phyloP scores from a whole-genome alignment of 2,113 vertebrate genomes.

The Phrynosoma blainvillii region DNA sequence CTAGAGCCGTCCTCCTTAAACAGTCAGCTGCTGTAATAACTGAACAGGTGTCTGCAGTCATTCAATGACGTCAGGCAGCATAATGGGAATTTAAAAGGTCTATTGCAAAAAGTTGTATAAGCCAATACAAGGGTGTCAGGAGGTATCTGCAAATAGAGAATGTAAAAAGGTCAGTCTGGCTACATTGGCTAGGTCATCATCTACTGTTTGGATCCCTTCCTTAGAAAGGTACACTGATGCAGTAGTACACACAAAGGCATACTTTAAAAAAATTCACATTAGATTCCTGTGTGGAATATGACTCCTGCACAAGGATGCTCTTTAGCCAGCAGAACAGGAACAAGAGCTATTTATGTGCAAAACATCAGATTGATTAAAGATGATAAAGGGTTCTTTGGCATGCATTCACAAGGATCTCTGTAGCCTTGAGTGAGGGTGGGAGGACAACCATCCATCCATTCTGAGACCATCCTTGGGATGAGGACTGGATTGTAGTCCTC shows the following conservation, averaged over 20 bases:
- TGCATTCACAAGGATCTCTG: too few relatives aligned
- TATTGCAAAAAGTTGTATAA: fast-evolving
- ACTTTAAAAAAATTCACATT: too few relatives aligned
- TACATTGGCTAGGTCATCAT: not conserved
- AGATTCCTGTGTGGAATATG: too few relatives aligned
- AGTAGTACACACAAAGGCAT: not conserved
- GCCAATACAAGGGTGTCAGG: not conserved
- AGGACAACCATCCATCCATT: too few relatives aligned
- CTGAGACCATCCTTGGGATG: too few relatives aligned
- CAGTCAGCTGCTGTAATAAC: conserved; percentile 61
- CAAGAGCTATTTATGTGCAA: too few relatives aligned
- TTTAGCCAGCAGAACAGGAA: too few relatives aligned
- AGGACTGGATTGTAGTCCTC: too few relatives aligned
- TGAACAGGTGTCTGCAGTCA: conserved; percentile 55
- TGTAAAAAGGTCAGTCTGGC: not conserved
- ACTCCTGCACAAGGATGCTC: too few relatives aligned
- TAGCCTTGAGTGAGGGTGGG: too few relatives aligned
- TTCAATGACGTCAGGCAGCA: conserved; percentile 34
- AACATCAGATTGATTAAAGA: too few relatives aligned
- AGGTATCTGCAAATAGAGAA: not conserved
- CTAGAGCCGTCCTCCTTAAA: conserved; percentile 39
- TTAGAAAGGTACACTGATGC: not conserved
- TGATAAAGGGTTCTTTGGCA: too few relatives aligned
- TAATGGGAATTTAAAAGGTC: conserved; percentile 29
- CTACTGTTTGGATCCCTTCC: not conserved